A percentile compares a stretch with the other conserved stretches of the same genome.
phyloP scores from a whole-genome alignment of 1,140 invertebrate species.

The Drepana arcuata region DNA sequence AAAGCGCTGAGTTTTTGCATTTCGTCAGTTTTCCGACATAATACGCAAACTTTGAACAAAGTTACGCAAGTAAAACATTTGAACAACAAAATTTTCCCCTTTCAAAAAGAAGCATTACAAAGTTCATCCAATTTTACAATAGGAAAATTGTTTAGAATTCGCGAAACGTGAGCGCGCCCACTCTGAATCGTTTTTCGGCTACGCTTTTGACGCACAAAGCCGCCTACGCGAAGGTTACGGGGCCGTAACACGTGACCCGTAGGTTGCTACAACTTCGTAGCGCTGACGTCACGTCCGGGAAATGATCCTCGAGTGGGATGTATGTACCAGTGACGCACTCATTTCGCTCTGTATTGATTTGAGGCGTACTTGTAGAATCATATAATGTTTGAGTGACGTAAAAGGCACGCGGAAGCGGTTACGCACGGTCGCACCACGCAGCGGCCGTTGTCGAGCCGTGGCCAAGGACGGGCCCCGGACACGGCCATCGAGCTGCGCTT shows the following conservation, averaged over 20 bases:
- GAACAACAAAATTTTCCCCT: background rate
- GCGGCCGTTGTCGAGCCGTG: constrained; percentile 21
- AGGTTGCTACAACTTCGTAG: constrained; percentile 19
- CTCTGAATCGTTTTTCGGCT: constrained; percentile 9
- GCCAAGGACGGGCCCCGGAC: constrained; percentile 44
- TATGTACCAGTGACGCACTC: constrained; percentile 14
- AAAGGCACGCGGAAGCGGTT: constrained; percentile 42
- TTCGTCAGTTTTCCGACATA: too few relatives aligned
- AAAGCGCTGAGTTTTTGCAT: too few relatives aligned
- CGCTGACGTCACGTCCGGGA: constrained; percentile 32
- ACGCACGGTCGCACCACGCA: constrained; percentile 31
- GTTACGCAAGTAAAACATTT: too few relatives aligned
- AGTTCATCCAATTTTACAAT: constrained; percentile 9
- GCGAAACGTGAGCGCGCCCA: constrained; percentile 18
- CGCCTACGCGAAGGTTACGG: constrained; percentile 21
- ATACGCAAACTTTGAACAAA: too few relatives aligned
- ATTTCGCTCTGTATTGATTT: constrained; percentile 17
- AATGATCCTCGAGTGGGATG: constrained; percentile 8
- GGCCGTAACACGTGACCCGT: constrained; percentile 20
- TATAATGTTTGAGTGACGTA: constrained; percentile 19
- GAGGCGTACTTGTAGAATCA: constrained; percentile 10
- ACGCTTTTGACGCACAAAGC: constrained; percentile 17
- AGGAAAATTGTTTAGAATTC: constrained; percentile 18
- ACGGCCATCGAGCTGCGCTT: constrained; percentile 23
- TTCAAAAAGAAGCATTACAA: constrained; percentile 2